Evolutionary conservation across 1,140 invertebrate genomes (phyloP).

Genomic region (Potamilus streckersoni): DNA sequence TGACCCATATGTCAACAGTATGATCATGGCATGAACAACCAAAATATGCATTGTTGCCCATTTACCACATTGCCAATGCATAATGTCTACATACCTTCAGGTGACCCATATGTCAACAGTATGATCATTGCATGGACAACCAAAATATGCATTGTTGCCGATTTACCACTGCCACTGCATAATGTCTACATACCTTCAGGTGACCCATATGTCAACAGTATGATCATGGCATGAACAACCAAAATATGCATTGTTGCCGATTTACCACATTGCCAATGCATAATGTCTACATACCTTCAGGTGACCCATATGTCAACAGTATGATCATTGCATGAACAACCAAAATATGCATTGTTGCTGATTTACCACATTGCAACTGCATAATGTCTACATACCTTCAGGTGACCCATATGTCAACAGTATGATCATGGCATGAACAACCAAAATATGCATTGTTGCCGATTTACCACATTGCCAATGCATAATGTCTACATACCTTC

Average conservation of each 20-base stretch:
- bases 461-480: conserved; percentile 58
- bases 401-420: conserved; percentile 78
- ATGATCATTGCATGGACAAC: conserved; percentile 97
- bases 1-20: conserved; percentile 81
- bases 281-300: conserved; percentile 54
- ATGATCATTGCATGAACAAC: conserved; percentile 97
- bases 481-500: conserved; percentile 53
- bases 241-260: neutral
- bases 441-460: conserved; percentile 42
- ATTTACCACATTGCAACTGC: conserved; percentile 59
- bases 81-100: conserved; percentile 54
- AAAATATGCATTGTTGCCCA: neutral
- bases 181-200: conserved; percentile 56
- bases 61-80: conserved; percentile 60
- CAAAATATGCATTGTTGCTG: neutral
- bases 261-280: conserved; percentile 60
- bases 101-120: conserved; percentile 78
- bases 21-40: conserved; percentile 94
- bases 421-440: conserved; percentile 96
- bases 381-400: conserved; percentile 51
- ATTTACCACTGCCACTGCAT: conserved; percentile 59
- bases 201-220: conserved; percentile 81
- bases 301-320: conserved; percentile 78
- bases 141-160: neutral
- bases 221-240: conserved; percentile 94